Percentiles rank a stretch among this genome's conserved stretches.
phyloP scores from a whole-genome alignment of 2,888 invertebrate genomes.

The Melikaiella ostensackeni region DNA sequence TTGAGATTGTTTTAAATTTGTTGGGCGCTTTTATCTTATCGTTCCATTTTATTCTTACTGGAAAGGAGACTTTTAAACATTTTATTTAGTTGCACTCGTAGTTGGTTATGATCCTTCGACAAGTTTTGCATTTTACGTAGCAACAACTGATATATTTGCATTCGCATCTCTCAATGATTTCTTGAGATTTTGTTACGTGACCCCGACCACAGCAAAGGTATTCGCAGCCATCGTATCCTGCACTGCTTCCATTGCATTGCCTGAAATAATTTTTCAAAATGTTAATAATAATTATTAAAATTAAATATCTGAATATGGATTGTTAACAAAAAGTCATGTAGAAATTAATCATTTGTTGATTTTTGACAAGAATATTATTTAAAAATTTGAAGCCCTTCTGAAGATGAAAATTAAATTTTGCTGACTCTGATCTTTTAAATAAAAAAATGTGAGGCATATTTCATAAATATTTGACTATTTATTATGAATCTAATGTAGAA shows the following conservation, averaged over 20 bases:
- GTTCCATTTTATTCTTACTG: background rate
- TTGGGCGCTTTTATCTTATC: no score
- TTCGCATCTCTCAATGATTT: constrained; percentile 86
- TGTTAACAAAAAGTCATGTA: no score
- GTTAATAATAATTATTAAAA: background rate
- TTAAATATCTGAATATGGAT: no score
- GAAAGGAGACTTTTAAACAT: background rate
- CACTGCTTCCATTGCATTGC: constrained; percentile 84
- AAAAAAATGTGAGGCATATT: no score
- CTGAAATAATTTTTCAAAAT: constrained; percentile 74
- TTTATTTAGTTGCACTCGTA: constrained; percentile 84
- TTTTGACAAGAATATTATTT: background rate
- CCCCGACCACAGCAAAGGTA: constrained; percentile 92
- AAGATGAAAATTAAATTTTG: constrained; percentile 16
- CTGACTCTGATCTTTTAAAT: no score
- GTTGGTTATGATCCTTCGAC: constrained; percentile 84
- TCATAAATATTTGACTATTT: no score
- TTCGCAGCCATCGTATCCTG: constrained; percentile 85
- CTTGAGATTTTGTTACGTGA: constrained; percentile 83
- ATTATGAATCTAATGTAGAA: constrained; percentile 1
- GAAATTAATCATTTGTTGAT: no score
- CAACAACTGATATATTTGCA: constrained; percentile 94
- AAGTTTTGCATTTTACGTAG: constrained; percentile 91
- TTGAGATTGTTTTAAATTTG: background rate
- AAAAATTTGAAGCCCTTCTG: background rate